Conservation (phyloP, 1,140 invertebrate species). For the Cydia amplana region DNA sequence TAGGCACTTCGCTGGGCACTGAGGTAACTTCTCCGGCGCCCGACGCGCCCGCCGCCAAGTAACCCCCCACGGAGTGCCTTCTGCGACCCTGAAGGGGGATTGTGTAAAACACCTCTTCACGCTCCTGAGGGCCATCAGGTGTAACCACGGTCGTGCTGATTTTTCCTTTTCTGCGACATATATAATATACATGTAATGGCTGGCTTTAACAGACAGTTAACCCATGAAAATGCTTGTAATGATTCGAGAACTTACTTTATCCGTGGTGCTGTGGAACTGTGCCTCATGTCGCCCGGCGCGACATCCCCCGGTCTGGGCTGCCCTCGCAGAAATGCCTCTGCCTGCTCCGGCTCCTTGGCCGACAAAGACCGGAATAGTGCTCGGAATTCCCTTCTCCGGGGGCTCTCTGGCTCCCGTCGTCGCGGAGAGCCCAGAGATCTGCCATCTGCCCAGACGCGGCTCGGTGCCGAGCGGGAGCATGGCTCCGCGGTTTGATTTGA, state of each 20-base stretch:
- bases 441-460: slow-evolving; percentile 61
- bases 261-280: slow-evolving; percentile 69
- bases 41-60: slow-evolving; percentile 66
- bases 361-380: slow-evolving; percentile 76
- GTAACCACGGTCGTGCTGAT: slow-evolving; percentile 61
- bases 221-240: not conserved
- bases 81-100: slow-evolving; percentile 73
- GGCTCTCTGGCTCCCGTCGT: slow-evolving; percentile 65
- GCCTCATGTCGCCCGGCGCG: slow-evolving; percentile 71
- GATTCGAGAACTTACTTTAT: slow-evolving; percentile 60
- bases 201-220: not conserved
- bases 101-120: slow-evolving; percentile 76
- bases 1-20: slow-evolving; percentile 75
- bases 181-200: slow-evolving; percentile 13
- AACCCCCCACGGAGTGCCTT: slow-evolving; percentile 78
- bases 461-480: slow-evolving; percentile 66
- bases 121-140: slow-evolving; percentile 61
- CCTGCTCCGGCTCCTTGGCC: slow-evolving; percentile 73
- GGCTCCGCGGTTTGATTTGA: slow-evolving; percentile 51
- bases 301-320: slow-evolving; percentile 75
- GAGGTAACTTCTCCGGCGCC: slow-evolving; percentile 69
- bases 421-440: slow-evolving; percentile 62
- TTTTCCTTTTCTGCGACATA: slow-evolving; percentile 64
- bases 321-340: slow-evolving; percentile 75
- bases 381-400: slow-evolving; percentile 74